Evolutionary conservation across 2,113 vertebrate genomes (phyloP).

Genomic region (Melanerpes formicivorus): DNA sequence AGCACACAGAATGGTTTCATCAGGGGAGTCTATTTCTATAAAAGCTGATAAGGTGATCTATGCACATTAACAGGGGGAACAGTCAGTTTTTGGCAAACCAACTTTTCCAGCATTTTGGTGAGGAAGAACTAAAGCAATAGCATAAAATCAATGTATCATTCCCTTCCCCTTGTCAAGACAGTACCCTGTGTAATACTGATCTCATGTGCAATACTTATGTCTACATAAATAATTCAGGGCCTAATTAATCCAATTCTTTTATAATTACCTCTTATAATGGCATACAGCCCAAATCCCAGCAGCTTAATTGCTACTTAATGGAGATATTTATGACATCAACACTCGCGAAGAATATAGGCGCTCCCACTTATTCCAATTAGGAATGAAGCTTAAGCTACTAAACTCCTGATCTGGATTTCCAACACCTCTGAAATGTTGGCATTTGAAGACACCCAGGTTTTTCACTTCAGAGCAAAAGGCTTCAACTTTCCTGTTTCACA

Average conservation of each 20-base stretch:
- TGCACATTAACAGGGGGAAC: neutral
- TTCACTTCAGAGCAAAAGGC: neutral
- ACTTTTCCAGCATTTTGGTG: slow-evolving; percentile 25
- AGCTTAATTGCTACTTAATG: slow-evolving; percentile 75
- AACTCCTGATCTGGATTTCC: slow-evolving; percentile 2
- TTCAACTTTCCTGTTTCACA: neutral
- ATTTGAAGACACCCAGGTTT: neutral
- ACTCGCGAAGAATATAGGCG: slow-evolving; percentile 51
- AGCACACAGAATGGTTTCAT: slow-evolving; percentile 56
- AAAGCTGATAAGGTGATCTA: neutral
- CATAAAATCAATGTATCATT: slow-evolving; percentile 46
- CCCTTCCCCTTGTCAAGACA: slow-evolving; percentile 7
- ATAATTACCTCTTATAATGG: slow-evolving; percentile 76
- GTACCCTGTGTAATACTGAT: slow-evolving; percentile 62
- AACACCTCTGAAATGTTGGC: neutral
- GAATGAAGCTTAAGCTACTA: neutral
- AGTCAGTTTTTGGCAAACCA: slow-evolving; percentile 38
- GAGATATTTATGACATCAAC: slow-evolving; percentile 74
- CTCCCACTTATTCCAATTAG: slow-evolving; percentile 25
- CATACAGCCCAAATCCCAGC: slow-evolving; percentile 69
- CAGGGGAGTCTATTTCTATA: slow-evolving; percentile 32
- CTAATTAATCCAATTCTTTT: slow-evolving; percentile 80
- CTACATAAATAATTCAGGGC: slow-evolving; percentile 80
- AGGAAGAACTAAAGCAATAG: slow-evolving; percentile 29
- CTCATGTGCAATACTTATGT: slow-evolving; percentile 73